These are phyloP conservation scores for Syrphus vitripennis DNA, from an alignment of 2,888 invertebrate species.

Conservation along the genomic window DNA sequence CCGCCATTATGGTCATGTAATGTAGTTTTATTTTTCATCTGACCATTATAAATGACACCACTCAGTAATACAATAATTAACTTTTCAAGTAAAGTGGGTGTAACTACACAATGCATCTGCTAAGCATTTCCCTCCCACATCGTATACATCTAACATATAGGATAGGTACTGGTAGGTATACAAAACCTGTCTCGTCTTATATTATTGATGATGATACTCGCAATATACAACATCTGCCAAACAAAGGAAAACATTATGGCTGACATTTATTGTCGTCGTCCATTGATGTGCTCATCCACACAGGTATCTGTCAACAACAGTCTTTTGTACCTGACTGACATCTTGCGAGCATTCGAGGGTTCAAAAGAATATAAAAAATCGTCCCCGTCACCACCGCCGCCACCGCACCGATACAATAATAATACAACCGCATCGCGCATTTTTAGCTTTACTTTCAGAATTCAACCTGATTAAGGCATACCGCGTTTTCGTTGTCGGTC, in stretches of 20 bases:
- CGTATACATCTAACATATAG: neutral
- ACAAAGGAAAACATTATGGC: constrained; percentile 66
- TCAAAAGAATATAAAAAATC: neutral
- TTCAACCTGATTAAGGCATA: constrained; percentile 61
- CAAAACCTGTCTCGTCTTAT: constrained; percentile 12
- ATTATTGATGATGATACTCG: neutral
- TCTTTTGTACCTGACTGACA: constrained; percentile 64
- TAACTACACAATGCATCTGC: constrained; percentile 43
- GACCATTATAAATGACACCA: constrained; percentile 1
- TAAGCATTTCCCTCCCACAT: constrained; percentile 25
- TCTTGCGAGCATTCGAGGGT: neutral
- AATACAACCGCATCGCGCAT: constrained; percentile 18
- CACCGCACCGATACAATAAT: too few relatives aligned
- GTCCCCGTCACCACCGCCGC: too few relatives aligned
- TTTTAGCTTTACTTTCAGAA: constrained; percentile 36
- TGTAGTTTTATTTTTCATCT: neutral
- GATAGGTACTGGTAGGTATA: too few relatives aligned
- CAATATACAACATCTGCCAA: constrained; percentile 49
- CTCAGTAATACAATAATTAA: constrained; percentile 30
- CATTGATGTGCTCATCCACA: constrained; percentile 52
- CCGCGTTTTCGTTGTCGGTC: neutral
- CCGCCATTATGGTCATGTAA: neutral
- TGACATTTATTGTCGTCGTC: constrained; percentile 62
- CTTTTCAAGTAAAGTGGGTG: constrained; percentile 48
- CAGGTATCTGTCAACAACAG: constrained; percentile 64